Conservation (phyloP, 2,113 vertebrate species). For the Bufo bufo region DNA sequence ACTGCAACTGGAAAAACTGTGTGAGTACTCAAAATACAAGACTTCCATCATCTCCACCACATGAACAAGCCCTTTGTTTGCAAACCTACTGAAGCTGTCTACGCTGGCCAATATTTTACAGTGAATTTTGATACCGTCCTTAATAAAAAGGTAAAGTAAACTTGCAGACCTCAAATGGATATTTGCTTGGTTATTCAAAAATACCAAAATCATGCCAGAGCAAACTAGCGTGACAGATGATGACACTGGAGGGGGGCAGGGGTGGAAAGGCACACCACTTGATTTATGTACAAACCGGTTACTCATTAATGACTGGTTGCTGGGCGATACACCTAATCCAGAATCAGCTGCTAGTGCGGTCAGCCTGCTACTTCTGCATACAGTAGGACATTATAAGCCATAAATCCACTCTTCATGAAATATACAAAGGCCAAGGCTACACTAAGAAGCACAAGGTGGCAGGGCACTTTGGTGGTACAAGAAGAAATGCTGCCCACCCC, state of each 20-base stretch:
- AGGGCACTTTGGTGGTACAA: not conserved
- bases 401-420: not conserved
- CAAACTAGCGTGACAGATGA: slow-evolving; percentile 8
- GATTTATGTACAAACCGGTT: slow-evolving; percentile 39
- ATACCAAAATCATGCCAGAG: slow-evolving; percentile 15
- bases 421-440: not conserved
- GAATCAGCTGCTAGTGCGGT: not conserved
- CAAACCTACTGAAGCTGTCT: not conserved
- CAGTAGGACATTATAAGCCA: not conserved
- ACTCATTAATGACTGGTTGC: slow-evolving; percentile 35
- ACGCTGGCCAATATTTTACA: not conserved
- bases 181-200: slow-evolving; percentile 39
- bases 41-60: not conserved
- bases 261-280: not conserved
- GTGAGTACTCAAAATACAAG: slow-evolving; percentile 7
- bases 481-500: not conserved
- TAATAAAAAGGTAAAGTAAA: not conserved
- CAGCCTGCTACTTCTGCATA: not conserved
- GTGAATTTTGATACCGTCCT: not conserved
- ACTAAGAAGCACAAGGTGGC: not conserved
- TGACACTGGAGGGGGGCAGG: slow-evolving; percentile 19
- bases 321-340: slow-evolving; percentile 25
- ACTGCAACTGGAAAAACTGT: slow-evolving; percentile 21
- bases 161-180: not conserved
- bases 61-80: slow-evolving; percentile 34